Conservation (phyloP, 2,888 invertebrate species). For the Notodonta ziczac region DNA sequence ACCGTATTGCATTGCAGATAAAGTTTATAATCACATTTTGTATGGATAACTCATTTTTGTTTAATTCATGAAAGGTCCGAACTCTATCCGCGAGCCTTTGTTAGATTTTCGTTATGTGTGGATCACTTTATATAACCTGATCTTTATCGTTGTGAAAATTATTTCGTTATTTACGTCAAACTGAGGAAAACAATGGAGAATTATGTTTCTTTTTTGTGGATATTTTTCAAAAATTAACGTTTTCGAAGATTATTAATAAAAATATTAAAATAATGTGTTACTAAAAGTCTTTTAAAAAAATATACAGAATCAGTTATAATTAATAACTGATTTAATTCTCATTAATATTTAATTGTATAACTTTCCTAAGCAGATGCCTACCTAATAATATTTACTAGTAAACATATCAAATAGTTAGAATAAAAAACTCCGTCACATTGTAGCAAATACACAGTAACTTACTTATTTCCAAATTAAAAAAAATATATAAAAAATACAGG, state of each 20-base stretch:
- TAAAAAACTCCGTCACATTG: too few species aligned
- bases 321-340: too few species aligned
- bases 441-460: too few species aligned
- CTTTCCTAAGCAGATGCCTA: too few species aligned
- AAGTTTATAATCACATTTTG: not conserved
- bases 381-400: too few species aligned
- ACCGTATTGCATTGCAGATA: not conserved
- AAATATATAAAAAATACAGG: too few species aligned
- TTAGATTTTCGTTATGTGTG: slow-evolving; percentile 21
- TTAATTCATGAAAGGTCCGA: slow-evolving; percentile 17
- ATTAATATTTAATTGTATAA: too few species aligned
- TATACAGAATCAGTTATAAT: too few species aligned
- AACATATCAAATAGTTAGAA: too few species aligned
- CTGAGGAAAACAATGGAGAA: not conserved
- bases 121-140: slow-evolving; percentile 20
- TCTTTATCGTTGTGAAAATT: slow-evolving; percentile 28
- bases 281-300: too few species aligned
- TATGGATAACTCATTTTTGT: not conserved
- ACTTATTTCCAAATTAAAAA: too few species aligned
- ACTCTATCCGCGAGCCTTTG: slow-evolving; percentile 23
- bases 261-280: too few species aligned
- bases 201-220: not conserved
- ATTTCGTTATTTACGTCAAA: slow-evolving; percentile 23
- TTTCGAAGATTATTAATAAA: not conserved
- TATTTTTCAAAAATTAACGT: not conserved